Evolutionary conservation across 2,888 invertebrate species (phyloP).

Genomic region (Congeria kusceri): DNA sequence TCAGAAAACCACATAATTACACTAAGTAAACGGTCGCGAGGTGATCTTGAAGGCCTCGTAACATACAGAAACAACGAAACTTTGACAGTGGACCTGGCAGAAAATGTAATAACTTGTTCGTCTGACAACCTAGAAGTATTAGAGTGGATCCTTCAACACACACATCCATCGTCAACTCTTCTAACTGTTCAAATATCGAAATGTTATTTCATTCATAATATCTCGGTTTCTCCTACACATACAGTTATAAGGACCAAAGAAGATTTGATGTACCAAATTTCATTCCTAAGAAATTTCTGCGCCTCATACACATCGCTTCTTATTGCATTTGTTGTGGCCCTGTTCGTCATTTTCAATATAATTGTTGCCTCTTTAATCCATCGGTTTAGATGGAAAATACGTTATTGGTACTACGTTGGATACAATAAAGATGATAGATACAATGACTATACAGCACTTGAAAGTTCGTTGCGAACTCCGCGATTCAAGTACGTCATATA

Average conservation of each 20-base stretch:
- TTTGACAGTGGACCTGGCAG: slow-evolving; percentile 17
- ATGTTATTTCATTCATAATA: slow-evolving; percentile 5
- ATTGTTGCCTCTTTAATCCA: slow-evolving; percentile 24
- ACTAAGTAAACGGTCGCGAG: neutral
- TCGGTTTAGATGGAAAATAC: slow-evolving; percentile 33
- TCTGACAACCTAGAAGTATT: slow-evolving; percentile 38
- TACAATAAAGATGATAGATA: neutral
- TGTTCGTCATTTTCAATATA: slow-evolving; percentile 23
- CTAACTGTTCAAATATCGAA: neutral
- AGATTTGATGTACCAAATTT: neutral
- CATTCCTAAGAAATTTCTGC: slow-evolving; percentile 18
- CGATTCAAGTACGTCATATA: slow-evolving; percentile 15
- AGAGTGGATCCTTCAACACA: slow-evolving; percentile 18
- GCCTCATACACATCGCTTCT: slow-evolving; percentile 23
- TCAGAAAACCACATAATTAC: slow-evolving; percentile 14
- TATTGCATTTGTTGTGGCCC: neutral
- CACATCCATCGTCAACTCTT: neutral
- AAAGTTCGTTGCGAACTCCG: neutral
- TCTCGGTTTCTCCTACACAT: too few relatives aligned
- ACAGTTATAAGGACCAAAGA: neutral
- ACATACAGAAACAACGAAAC: neutral
- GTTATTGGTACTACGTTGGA: slow-evolving; percentile 43
- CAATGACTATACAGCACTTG: neutral
- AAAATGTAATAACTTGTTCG: slow-evolving; percentile 20
- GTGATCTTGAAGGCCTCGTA: neutral